Conservation (phyloP, 2,113 vertebrate genomes). For the Isurus oxyrinchus region DNA sequence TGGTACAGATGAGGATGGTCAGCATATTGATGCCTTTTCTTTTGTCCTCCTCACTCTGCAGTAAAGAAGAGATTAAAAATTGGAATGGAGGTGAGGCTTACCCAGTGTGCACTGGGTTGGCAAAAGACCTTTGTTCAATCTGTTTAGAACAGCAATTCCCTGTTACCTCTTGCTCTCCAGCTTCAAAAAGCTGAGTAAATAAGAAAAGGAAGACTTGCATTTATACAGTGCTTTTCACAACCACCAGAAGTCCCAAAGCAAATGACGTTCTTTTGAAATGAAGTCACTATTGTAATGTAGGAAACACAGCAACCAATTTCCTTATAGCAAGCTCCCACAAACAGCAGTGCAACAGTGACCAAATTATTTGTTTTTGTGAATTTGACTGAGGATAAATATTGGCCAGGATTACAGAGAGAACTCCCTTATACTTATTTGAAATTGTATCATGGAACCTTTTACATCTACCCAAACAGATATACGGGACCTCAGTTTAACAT, state of each 20-base stretch:
- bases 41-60: neutral
- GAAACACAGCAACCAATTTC: neutral
- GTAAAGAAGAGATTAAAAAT: neutral
- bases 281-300: neutral
- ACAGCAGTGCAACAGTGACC: neutral
- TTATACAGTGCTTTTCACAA: neutral
- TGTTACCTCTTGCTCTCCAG: neutral
- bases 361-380: too few relatives aligned
- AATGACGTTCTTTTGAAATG: neutral
- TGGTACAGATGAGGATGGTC: neutral
- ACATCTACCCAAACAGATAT: too few relatives aligned
- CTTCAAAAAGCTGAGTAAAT: neutral
- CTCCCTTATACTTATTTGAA: too few relatives aligned
- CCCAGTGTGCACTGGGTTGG: neutral
- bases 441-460: too few relatives aligned
- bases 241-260: neutral
- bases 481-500: too few relatives aligned
- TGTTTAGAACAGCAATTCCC: neutral
- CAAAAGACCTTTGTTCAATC: neutral
- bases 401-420: too few relatives aligned
- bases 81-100: neutral
- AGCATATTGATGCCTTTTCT: neutral
- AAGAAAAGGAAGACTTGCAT: neutral
- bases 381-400: too few relatives aligned
- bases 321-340: neutral